A percentile compares a stretch with the other conserved stretches of the same genome.
Conservation (phyloP, 2,113 vertebrate genomes). For the Atractosteus spatula region DNA sequence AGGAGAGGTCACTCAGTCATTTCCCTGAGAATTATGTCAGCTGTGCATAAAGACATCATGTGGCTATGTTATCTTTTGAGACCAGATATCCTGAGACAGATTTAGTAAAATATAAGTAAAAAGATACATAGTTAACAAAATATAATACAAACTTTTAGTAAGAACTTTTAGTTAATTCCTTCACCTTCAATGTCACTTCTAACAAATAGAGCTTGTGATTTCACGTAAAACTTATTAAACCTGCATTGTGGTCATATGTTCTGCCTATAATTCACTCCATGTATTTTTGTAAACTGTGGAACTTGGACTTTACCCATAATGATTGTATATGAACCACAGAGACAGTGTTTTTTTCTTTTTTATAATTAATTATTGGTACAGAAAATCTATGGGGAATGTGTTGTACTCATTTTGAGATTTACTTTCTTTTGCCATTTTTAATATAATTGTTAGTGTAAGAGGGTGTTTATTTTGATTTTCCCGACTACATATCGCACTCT, state of each 20-base stretch:
- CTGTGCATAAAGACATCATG: no score
- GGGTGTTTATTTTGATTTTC: slow-evolving; percentile 58
- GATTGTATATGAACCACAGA: slow-evolving; percentile 70
- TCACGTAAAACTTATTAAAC: slow-evolving; percentile 43
- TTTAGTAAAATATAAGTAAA: no score
- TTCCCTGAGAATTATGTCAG: no score
- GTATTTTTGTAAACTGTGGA: slow-evolving; percentile 72
- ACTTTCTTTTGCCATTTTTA: slow-evolving; percentile 27
- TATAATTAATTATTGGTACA: slow-evolving; percentile 56
- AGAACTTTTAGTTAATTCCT: slow-evolving; percentile 45
- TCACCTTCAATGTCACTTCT: slow-evolving; percentile 29
- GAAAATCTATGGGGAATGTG: slow-evolving; percentile 46
- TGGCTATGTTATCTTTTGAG: no score
- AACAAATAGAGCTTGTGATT: slow-evolving; percentile 38
- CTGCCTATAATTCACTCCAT: slow-evolving; percentile 82
- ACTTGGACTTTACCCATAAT: slow-evolving; percentile 49
- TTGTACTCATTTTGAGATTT: slow-evolving; percentile 37
- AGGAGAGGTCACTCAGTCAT: no score
- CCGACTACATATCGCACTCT: slow-evolving; percentile 52
- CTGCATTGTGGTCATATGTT: slow-evolving; percentile 59
- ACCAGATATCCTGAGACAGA: no score
- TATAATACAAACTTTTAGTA: slow-evolving; percentile 15
- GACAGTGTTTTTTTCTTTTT: slow-evolving; percentile 68
- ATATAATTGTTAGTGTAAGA: slow-evolving; percentile 34
- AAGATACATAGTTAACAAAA: no score